Percentiles rank a stretch among this genome's conserved stretches.
phyloP scores from a whole-genome alignment of 2,888 invertebrate species.

The Aporophyla lueneburgensis region DNA sequence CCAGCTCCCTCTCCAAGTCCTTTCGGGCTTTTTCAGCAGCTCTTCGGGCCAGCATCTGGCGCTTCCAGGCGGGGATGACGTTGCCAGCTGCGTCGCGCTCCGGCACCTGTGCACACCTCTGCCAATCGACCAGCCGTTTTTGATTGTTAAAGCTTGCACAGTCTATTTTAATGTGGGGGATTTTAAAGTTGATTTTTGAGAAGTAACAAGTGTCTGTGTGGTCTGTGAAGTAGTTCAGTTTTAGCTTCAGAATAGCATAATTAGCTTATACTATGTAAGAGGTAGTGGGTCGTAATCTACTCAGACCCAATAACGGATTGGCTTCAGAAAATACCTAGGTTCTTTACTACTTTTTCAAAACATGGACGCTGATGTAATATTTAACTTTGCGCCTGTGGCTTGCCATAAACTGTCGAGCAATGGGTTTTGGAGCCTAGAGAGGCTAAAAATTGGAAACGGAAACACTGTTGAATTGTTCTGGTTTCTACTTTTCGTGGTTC shows the following conservation, averaged over 20 bases:
- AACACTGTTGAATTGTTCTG: conserved; percentile 8
- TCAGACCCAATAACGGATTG: too few relatives aligned
- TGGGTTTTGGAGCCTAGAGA: background rate
- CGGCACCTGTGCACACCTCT: conserved; percentile 94
- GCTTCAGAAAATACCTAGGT: background rate
- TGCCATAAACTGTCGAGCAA: conserved; percentile 1
- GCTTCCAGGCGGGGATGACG: conserved; percentile 98
- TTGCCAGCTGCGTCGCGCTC: conserved; percentile 97
- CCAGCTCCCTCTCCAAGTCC: conserved; percentile 96
- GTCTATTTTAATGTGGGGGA: conserved; percentile 36
- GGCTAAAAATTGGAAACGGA: too few relatives aligned
- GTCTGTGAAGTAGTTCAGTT: conserved; percentile 11
- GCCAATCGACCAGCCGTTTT: conserved; percentile 84
- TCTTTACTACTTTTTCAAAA: background rate
- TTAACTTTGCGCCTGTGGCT: background rate
- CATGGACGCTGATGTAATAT: background rate
- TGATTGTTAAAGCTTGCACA: conserved; percentile 67
- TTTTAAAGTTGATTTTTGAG: conserved; percentile 47
- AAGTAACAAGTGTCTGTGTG: background rate
- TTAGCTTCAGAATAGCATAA: background rate
- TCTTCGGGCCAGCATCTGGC: conserved; percentile 98
- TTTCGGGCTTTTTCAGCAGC: conserved; percentile 98
- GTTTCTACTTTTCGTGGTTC: conserved; percentile 7
- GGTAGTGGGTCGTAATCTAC: background rate
- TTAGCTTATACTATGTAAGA: too few relatives aligned